A percentile compares a stretch with the other conserved stretches of the same genome.
Evolutionary conservation across 2,797 vertebrate genomes (phyloP).

Genomic region (Pelobates cultripes): DNA sequence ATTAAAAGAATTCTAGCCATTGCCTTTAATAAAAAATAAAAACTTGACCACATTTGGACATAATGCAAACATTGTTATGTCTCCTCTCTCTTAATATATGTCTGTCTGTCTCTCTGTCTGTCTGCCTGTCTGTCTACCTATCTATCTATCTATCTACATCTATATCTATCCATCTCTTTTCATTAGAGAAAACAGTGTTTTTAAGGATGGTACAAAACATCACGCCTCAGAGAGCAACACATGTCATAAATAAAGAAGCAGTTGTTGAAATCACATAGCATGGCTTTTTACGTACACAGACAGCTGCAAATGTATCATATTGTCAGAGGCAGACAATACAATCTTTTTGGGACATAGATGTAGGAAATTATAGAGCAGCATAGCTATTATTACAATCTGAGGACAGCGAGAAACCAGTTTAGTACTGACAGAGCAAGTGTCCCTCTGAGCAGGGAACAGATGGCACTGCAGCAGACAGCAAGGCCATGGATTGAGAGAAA

Average conservation of each 20-base stretch:
- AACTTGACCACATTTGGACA: no score
- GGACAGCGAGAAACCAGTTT: constrained; percentile 42
- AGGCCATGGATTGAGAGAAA: constrained; percentile 39
- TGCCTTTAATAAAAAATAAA: no score
- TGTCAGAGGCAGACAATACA: constrained; percentile 12
- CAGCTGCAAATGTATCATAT: constrained; percentile 17
- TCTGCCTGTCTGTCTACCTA: no score
- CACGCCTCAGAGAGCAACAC: background rate
- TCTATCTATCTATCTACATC: no score
- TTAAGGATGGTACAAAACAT: background rate
- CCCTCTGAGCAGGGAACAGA: constrained; percentile 52
- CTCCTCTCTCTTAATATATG: no score
- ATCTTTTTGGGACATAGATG: constrained; percentile 42
- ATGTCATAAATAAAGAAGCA: background rate
- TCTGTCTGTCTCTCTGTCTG: no score
- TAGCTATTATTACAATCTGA: constrained; percentile 47
- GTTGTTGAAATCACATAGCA: constrained; percentile 4
- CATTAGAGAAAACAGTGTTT: background rate
- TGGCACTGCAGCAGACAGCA: constrained; percentile 45
- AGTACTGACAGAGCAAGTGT: constrained; percentile 45
- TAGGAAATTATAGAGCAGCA: constrained; percentile 44
- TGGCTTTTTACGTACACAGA: constrained; percentile 3
- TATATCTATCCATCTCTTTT: no score
- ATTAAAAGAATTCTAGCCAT: no score
- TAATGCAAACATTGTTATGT: no score